Percentiles rank a stretch among this genome's conserved stretches.
Evolutionary conservation across 1,140 invertebrate genomes (phyloP).

Genomic region (Drosophila repleta): DNA sequence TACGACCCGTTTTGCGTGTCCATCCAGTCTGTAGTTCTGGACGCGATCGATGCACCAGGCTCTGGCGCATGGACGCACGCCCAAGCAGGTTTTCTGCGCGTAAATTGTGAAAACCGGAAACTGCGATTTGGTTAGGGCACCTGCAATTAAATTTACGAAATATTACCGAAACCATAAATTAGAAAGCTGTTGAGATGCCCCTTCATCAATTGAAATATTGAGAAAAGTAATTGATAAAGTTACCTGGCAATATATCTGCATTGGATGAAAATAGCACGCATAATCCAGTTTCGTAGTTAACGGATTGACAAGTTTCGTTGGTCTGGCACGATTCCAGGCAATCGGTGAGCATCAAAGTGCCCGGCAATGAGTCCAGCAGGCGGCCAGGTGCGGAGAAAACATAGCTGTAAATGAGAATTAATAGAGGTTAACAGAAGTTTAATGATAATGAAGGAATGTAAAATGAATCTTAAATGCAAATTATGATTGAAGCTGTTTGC

Average conservation of each 20-base stretch:
- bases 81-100: constrained; percentile 96
- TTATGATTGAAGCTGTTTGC: no score
- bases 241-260: constrained; percentile 93
- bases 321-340: constrained; percentile 94
- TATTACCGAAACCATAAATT: neutral
- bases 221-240: constrained; percentile 80
- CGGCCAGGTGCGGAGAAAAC: constrained; percentile 95
- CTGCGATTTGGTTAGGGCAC: constrained; percentile 94
- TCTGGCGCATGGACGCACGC: constrained; percentile 92
- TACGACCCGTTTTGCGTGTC: constrained; percentile 89
- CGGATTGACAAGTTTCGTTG: constrained; percentile 93
- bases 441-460: neutral
- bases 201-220: no score
- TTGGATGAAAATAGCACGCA: constrained; percentile 95
- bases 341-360: constrained; percentile 95
- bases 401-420: constrained; percentile 85
- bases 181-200: no score
- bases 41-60: constrained; percentile 97
- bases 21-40: constrained; percentile 91
- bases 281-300: constrained; percentile 97
- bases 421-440: neutral
- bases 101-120: constrained; percentile 98
- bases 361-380: constrained; percentile 93
- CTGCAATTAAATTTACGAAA: constrained; percentile 84
- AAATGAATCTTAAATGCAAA: no score